Evolutionary conservation across 2,888 invertebrate genomes (phyloP), one percentile per base, ranked within the genome.

Genomic region (Cheilosia soror): DNA sequence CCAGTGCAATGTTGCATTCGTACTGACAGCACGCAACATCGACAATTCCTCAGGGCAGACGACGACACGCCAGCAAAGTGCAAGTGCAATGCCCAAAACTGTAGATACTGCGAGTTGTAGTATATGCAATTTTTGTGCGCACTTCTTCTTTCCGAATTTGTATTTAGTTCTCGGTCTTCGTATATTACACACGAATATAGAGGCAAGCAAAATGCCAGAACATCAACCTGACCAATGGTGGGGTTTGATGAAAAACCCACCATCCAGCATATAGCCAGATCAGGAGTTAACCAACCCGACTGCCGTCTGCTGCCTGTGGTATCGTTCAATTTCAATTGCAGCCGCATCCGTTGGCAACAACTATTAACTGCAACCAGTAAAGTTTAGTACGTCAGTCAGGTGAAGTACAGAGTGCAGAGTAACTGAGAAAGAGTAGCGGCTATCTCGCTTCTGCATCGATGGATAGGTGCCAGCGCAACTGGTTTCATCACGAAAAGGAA

Each of bases 291-390:
- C 84, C 84, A 85, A 85, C 80, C 80, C 84, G 80, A 85, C 84
- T 84, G 84, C 80, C 66, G 80, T 75, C 65, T 84, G 80, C 66
- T 62, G 85, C 85, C 85, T 57, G 81, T 85, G 85, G 81, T 85
- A 85, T 77, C 85, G 81, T 85, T 81, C 85, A 81, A 81, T 85
- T 85, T 85, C 85, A 85, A 85, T 85, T 85, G 85, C 81, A 85
- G 85, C 81, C 81, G 85, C 81, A 81, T 85, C 85, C 85, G 85
- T 77, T 85, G 47, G 47, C 71, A 44, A 33, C 75, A 62, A 40
- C 66, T 71, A 84, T 80, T 84, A 80, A 71, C 76, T 55, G 76
- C 66, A 66, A 62, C 85, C 71, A 80, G 85, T 80, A 72, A 84
- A 40, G 80, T 72, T 85, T 80, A 80, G 75, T 83, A 73, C 73